These are phyloP conservation scores for Drosophila fuyamai DNA, from an alignment of 1,140 invertebrate species.

Conservation along the genomic window DNA sequence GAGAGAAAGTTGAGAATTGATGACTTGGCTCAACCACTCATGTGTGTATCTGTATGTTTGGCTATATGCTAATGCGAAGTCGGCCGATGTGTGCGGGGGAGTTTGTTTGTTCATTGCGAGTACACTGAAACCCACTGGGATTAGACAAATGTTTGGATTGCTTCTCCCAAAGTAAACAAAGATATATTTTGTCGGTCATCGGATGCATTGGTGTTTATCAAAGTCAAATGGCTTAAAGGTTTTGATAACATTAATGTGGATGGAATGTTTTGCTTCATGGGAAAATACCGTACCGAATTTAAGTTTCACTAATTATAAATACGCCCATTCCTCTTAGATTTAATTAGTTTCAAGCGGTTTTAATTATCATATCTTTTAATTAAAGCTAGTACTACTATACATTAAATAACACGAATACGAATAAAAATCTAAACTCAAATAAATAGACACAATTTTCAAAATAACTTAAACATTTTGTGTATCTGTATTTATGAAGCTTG, in stretches of 20 bases:
- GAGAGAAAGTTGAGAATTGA: conserved; percentile 37
- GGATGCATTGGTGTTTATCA: conserved; percentile 14
- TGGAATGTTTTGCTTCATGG: background rate
- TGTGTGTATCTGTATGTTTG: conserved; percentile 11
- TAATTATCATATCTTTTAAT: too few species aligned
- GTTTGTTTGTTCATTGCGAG: conserved; percentile 30
- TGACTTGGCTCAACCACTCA: conserved; percentile 37
- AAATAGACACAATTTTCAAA: too few species aligned
- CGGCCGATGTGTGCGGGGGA: conserved; percentile 10
- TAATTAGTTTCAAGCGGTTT: too few species aligned
- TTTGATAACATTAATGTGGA: background rate
- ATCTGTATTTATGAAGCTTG: too few species aligned
- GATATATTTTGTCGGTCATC: conserved; percentile 24
- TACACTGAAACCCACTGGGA: conserved; percentile 34
- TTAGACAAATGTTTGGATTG: conserved; percentile 28
- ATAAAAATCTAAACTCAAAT: too few species aligned
- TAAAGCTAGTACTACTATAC: too few species aligned
- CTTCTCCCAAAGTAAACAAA: conserved; percentile 10
- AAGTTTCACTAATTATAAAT: too few species aligned
- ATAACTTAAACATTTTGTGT: too few species aligned
- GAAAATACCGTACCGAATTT: too few species aligned
- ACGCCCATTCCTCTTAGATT: too few species aligned
- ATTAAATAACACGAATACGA: too few species aligned
- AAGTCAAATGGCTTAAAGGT: conserved; percentile 2
- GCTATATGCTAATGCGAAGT: conserved; percentile 36